Conservation (phyloP, 2,888 invertebrate species). For the Callyntrura sp. region DNA sequence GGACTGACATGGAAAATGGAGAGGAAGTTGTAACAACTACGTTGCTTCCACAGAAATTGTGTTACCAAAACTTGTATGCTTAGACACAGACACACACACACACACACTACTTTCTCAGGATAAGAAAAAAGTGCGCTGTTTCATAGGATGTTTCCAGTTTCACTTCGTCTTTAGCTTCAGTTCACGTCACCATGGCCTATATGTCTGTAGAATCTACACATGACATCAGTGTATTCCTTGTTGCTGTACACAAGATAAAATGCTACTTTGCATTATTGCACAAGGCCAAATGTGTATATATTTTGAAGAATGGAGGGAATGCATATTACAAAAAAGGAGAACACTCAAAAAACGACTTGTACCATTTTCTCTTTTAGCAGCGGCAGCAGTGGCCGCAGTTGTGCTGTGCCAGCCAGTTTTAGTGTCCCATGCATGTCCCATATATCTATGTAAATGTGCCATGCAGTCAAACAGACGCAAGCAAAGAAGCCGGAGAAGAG, state of each 20-base stretch:
- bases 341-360: conserved; percentile 27
- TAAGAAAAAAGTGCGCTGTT: conserved; percentile 29
- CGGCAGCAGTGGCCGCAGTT: background rate
- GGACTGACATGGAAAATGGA: conserved; percentile 34
- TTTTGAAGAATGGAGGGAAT: conserved; percentile 13
- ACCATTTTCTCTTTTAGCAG: background rate
- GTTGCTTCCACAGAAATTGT: background rate
- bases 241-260: background rate
- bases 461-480: background rate
- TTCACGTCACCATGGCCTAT: background rate
- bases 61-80: background rate
- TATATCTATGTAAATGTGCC: conserved; percentile 49
- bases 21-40: background rate
- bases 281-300: background rate
- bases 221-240: no score
- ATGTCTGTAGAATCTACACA: no score
- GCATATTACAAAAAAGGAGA: conserved; percentile 20
- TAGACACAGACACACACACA: no score
- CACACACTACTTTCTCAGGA: conserved; percentile 24
- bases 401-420: background rate
- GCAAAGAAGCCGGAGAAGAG: background rate
- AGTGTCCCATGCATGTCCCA: conserved; percentile 44
- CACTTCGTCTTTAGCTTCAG: background rate
- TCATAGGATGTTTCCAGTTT: background rate
- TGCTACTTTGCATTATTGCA: conserved; percentile 39